A percentile compares a stretch with the other conserved stretches of the same genome.
These are phyloP conservation scores for Sylvietta virens DNA, from an alignment of 2,113 vertebrate genomes.

Conservation along the genomic window DNA sequence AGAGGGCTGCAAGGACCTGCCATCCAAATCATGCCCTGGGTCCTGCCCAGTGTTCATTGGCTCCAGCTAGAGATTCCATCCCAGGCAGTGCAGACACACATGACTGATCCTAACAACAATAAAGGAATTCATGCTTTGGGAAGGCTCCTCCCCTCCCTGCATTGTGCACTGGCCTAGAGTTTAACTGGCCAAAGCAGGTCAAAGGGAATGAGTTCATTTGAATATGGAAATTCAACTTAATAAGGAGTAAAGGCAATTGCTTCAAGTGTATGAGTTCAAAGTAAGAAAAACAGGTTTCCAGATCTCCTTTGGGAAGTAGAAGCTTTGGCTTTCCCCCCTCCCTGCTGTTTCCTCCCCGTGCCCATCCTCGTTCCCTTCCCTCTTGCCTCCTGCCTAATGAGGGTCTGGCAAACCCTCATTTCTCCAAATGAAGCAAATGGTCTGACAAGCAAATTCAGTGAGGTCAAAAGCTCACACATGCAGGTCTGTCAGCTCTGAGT, in stretches of 20 bases:
- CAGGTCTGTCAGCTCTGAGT: background rate
- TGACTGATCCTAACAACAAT: background rate
- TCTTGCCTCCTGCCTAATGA: background rate
- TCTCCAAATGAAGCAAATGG: background rate
- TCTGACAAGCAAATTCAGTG: background rate
- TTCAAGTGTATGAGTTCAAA: background rate
- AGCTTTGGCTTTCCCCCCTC: background rate
- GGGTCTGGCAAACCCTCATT: background rate
- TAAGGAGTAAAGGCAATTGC: background rate
- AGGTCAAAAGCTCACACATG: background rate
- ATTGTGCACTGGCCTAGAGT: background rate
- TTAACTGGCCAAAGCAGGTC: constrained; percentile 4
- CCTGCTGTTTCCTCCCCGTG: background rate
- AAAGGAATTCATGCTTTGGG: background rate
- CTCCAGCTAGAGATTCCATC: background rate
- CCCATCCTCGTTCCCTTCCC: background rate
- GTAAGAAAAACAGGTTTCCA: background rate
- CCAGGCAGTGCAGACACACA: background rate
- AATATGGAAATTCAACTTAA: background rate
- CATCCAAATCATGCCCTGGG: background rate
- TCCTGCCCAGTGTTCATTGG: background rate
- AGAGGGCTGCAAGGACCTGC: background rate
- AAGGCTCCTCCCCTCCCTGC: background rate
- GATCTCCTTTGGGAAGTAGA: background rate
- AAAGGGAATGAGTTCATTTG: background rate